Evolutionary conservation across 2,797 vertebrate species (phyloP), one percentile per base, ranked within the genome.

Genomic region (Cyclura pinguis): DNA sequence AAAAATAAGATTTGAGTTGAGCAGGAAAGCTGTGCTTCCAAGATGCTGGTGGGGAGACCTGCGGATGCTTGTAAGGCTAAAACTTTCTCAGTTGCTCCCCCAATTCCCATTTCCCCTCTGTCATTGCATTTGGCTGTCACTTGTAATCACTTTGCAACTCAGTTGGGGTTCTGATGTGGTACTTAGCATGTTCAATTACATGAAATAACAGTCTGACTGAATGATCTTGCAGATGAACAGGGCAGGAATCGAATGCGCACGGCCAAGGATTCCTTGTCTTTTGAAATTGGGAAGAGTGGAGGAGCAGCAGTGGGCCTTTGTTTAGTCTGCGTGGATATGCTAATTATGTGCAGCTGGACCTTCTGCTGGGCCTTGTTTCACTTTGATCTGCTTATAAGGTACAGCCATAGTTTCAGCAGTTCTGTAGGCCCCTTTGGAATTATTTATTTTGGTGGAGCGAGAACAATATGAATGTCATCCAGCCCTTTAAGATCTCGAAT

Each of bases 331-430:
- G 85, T 0, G 6, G 88, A 95, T 93, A 90, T 57, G 5, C 92
- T 96, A 96, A 97, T 96, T 94, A 87, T 32, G 88, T 95, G 89
- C 96, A 96, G 95, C 95, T 96, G 96, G 2, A 0, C 82, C 90
- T 94, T 84, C 93, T 88, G 83, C 93, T 90, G 18, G 82, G 57
- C 88, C 57, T 42, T 14, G 9, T 38, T 85, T 85, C 47, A 2
- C 87, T 62, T 80, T 59, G 90, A 73, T 72, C 50, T 8, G 18
- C 35, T 87, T 67, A 0, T 1, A 94, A 91, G 62, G 73, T 77
- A 62, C 1, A 69, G 91, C 69, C 0, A 0, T 84, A 62, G 47
- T 8, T 87, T 1, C 12, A 10, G 0, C 0, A 0, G 64, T 74
- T 84, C 18, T 64, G 0, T 0, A 0, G 87, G 50, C 38, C 52